These are phyloP conservation scores for Laothoe populi DNA, from an alignment of 2,888 invertebrate species.

Conservation along the genomic window DNA sequence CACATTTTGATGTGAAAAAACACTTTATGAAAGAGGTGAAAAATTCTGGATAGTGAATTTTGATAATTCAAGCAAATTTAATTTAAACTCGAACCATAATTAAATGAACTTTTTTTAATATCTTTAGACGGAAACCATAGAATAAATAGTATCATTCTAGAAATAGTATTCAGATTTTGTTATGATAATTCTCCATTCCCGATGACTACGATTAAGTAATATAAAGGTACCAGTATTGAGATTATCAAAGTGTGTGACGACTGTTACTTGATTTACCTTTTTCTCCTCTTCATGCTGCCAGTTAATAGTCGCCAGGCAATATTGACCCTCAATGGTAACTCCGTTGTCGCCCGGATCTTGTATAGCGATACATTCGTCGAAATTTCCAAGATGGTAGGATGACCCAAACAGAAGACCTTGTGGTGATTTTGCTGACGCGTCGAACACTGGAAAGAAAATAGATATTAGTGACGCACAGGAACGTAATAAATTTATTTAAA, in stretches of 20 bases:
- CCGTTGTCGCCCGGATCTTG: constrained; percentile 62
- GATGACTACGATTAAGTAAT: too few relatives aligned
- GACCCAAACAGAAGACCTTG: constrained; percentile 88
- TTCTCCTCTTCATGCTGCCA: constrained; percentile 59
- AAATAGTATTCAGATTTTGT: too few relatives aligned
- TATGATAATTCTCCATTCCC: too few relatives aligned
- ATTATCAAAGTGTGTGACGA: too few relatives aligned
- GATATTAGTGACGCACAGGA: background rate
- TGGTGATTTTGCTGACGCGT: constrained; percentile 89
- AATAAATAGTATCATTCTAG: too few relatives aligned
- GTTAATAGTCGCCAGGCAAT: constrained; percentile 86
- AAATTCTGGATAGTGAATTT: background rate
- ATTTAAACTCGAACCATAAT: too few relatives aligned
- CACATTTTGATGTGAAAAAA: background rate
- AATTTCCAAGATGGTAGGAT: constrained; percentile 89
- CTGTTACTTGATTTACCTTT: constrained; percentile 8
- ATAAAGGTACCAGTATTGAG: too few relatives aligned
- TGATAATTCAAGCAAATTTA: background rate
- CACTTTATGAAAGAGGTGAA: background rate
- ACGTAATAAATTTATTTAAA: background rate
- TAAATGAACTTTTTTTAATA: too few relatives aligned
- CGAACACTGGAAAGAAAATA: constrained; percentile 86
- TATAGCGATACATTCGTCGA: constrained; percentile 88
- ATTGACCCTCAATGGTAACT: constrained; percentile 83
- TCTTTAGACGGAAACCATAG: too few relatives aligned